Base-by-base conservation (phyloP, 2,888 invertebrate genomes). In the Pristionchus fissidentatus region DNA sequence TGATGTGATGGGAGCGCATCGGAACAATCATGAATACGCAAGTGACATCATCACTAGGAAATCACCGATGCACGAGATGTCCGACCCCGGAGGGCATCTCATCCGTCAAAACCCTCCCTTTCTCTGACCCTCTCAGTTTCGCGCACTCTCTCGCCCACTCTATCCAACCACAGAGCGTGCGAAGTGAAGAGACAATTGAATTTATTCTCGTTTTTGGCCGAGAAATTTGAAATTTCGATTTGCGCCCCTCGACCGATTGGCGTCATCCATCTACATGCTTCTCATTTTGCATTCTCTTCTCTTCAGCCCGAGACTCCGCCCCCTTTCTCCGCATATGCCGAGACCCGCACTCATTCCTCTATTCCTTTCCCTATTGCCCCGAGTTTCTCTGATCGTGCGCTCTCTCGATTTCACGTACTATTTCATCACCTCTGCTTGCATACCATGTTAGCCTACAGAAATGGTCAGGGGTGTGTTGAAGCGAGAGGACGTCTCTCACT, bases 241-340 rank as follows among this genome's bases (percentile, higher is more conserved):
- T 70, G 41, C 70, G 10, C 0, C 4, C 60, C 8, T 62, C 66
- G 4, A 10, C 35, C 57, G 7, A 38, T 41, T 70, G 41, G 38
- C 70, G 43, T 70, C 70, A 70, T 70, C 41, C 70, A 70, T 70
- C 43, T 70, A 8, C n/a, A 13, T 29, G 5, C 60, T n/a, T 70
- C 70, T 38, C 43, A 13, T 41, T 43, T 70, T 41, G 8, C 41
- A 26, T n/a, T n/a, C n/a, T 29, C 60, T 32, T 13, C 43, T 70
- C 32, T 70, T 70, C 41, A 38, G n/a, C 13, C 70, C 41, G 22
- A 22, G 41, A 19, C 70, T 70, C 70, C 70, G 41, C 70, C 70
- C 70, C 41, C 26, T 66, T n/a, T 66, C 13, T 70, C 70, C 41
- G n/a, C n/a, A n/a, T n/a, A n/a, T n/a, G n/a, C n/a, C n/a, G n/a